A percentile compares a stretch with the other conserved stretches of the same genome.
Evolutionary conservation across 2,113 vertebrate species (phyloP).

Genomic region (Sclerurus mexicanus): DNA sequence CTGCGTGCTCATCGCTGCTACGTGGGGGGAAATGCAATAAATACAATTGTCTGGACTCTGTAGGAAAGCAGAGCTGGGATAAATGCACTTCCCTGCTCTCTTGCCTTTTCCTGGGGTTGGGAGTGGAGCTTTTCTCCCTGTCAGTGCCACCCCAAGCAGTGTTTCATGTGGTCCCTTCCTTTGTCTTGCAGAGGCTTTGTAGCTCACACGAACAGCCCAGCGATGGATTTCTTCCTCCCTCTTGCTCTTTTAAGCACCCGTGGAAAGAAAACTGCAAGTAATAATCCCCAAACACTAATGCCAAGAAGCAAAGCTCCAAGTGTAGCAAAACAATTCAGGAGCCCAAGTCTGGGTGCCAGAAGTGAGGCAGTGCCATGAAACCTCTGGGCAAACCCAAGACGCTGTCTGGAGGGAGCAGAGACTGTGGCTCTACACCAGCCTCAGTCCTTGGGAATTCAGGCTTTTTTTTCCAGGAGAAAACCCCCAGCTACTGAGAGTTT

Average conservation of each 20-base stretch:
- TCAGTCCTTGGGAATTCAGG: fast-evolving
- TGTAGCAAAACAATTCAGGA: not conserved
- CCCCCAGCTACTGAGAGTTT: not conserved
- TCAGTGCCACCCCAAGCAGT: not conserved
- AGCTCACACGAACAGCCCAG: not conserved
- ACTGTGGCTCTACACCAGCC: not conserved
- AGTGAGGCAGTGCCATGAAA: not conserved
- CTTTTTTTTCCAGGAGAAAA: not conserved
- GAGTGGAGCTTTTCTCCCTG: not conserved
- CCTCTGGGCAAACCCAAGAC: not conserved
- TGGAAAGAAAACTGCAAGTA: not conserved
- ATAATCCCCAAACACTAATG: not conserved
- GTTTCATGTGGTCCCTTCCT: slow-evolving; percentile 11
- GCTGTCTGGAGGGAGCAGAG: not conserved
- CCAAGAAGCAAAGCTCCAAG: not conserved
- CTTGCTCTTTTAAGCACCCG: not conserved
- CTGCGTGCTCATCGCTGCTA: not conserved
- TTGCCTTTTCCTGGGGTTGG: not conserved
- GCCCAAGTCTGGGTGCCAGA: not conserved
- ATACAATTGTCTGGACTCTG: not conserved
- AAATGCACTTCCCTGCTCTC: not conserved
- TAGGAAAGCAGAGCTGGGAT: not conserved
- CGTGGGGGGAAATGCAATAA: not conserved
- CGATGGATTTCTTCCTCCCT: not conserved
- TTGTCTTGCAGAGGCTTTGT: not conserved